These are phyloP conservation scores for Eremophila alpestris DNA, from an alignment of 2,797 vertebrate species.

Conservation along the genomic window DNA sequence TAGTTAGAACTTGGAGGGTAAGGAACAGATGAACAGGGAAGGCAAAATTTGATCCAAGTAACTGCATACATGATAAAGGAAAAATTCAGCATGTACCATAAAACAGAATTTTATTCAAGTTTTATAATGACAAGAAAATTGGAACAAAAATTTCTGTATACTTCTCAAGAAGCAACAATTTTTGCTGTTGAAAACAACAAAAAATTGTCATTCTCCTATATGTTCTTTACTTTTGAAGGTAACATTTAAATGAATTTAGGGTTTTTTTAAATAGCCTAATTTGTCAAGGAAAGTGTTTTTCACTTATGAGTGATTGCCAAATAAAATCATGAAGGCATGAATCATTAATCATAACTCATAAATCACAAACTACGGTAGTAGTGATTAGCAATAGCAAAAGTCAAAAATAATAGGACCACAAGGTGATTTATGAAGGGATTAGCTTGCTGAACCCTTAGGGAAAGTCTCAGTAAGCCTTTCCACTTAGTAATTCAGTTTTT, in stretches of 20 bases:
- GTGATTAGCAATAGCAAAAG: not conserved
- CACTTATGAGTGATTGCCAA: not conserved
- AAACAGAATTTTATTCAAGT: not conserved
- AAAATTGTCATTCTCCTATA: not conserved
- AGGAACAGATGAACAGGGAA: not conserved
- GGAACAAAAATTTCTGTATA: not conserved
- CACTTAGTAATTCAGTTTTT: not conserved
- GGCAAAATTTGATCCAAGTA: not conserved
- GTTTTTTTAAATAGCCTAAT: not conserved
- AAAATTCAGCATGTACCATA: not conserved
- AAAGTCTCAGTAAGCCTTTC: not conserved
- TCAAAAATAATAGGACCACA: not conserved
- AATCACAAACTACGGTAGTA: not conserved
- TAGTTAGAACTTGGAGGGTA: not conserved
- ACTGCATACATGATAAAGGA: not conserved
- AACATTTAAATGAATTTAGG: not conserved
- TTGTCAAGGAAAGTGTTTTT: not conserved
- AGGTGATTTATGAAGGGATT: not conserved
- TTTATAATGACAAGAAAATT: not conserved
- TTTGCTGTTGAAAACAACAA: not conserved
- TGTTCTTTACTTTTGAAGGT: not conserved
- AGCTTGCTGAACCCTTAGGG: not conserved
- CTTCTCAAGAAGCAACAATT: not conserved
- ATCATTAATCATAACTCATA: not conserved
- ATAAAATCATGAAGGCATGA: not conserved